phyloP scores from a whole-genome alignment of 2,113 vertebrate species.

The Pseudonaja textilis region DNA sequence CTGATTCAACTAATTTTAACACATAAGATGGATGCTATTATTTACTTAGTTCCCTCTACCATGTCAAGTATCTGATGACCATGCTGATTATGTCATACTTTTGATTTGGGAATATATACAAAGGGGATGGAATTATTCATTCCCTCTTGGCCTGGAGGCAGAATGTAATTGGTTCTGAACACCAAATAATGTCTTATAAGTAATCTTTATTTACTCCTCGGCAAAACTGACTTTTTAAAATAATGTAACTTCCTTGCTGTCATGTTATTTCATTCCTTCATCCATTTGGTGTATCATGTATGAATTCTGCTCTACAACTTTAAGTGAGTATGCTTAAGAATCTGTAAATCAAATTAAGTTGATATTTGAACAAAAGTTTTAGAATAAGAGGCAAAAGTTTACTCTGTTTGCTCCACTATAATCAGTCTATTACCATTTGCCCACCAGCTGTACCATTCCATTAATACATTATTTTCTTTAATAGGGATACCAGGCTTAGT shows the following conservation, averaged over 20 bases:
- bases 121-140: background rate
- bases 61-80: background rate
- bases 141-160: background rate
- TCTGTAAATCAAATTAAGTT: constrained; percentile 12
- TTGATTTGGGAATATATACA: background rate
- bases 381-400: constrained; percentile 13
- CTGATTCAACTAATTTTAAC: background rate
- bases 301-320: background rate
- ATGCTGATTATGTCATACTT: background rate
- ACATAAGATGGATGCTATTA: background rate
- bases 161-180: background rate
- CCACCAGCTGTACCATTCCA: constrained; percentile 58
- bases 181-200: background rate
- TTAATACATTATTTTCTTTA: constrained; percentile 54
- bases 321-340: background rate
- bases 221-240: background rate
- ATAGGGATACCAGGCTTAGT: constrained; percentile 42
- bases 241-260: background rate
- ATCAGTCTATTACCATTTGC: constrained; percentile 45
- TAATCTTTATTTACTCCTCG: background rate
- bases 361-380: constrained; percentile 8
- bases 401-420: background rate
- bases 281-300: background rate
- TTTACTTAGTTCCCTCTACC: background rate
- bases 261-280: background rate